Evolutionary conservation across 1,140 invertebrate species (phyloP).

Genomic region (Panonychus citri): DNA sequence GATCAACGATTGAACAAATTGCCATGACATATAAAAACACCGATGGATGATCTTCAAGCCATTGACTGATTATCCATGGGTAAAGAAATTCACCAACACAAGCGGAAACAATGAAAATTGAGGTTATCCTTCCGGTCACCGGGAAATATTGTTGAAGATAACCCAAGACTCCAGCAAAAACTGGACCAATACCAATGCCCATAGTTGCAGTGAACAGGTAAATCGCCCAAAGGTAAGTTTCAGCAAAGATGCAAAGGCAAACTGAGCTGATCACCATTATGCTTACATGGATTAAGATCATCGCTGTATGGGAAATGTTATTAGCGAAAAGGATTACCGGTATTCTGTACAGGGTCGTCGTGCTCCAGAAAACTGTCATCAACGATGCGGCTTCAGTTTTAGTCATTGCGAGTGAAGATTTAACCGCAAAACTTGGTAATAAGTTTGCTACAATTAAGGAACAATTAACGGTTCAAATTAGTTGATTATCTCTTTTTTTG

Average conservation of each 20-base stretch:
- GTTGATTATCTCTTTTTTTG: too few relatives aligned
- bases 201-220: constrained; percentile 13
- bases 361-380: neutral
- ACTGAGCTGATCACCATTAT: too few relatives aligned
- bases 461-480: too few relatives aligned
- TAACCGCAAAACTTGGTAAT: neutral
- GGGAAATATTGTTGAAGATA: constrained; percentile 28
- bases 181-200: constrained; percentile 28
- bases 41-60: constrained; percentile 20
- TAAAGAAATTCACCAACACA: constrained; percentile 27
- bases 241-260: too few relatives aligned
- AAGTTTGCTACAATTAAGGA: neutral
- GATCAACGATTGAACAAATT: neutral
- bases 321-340: neutral
- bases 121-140: constrained; percentile 26
- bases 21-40: constrained; percentile 18
- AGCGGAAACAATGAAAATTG: constrained; percentile 26
- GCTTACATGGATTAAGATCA: too few relatives aligned
- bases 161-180: constrained; percentile 26
- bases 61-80: constrained; percentile 22
- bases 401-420: neutral
- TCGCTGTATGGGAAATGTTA: too few relatives aligned
- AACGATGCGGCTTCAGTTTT: neutral
- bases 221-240: too few relatives aligned
- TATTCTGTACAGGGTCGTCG: neutral